phyloP scores from a whole-genome alignment of 2,888 invertebrate genomes.

The Erebia epiphron region DNA sequence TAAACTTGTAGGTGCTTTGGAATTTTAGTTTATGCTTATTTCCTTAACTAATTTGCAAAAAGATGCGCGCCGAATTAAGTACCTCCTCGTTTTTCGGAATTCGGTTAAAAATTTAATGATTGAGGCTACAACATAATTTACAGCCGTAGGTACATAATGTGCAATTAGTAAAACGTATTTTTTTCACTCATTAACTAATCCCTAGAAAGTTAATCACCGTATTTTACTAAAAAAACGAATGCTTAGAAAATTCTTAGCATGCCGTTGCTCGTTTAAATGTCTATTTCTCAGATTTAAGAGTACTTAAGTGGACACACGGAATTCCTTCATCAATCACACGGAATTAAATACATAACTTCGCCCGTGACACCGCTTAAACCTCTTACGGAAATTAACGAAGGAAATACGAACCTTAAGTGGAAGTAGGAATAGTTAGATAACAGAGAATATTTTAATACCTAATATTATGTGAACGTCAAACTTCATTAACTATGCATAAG shows the following conservation, averaged over 20 bases:
- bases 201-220: too few relatives aligned
- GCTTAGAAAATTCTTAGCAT: neutral
- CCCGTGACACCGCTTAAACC: slow-evolving; percentile 53
- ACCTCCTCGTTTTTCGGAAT: too few relatives aligned
- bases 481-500: neutral
- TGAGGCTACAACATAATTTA: too few relatives aligned
- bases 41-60: too few relatives aligned
- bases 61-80: too few relatives aligned
- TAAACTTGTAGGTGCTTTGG: too few relatives aligned
- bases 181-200: too few relatives aligned
- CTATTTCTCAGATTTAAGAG: slow-evolving; percentile 6
- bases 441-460: neutral
- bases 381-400: slow-evolving; percentile 48
- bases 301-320: slow-evolving; percentile 54
- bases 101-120: neutral
- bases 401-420: slow-evolving; percentile 37
- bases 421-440: neutral
- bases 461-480: neutral
- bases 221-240: neutral
- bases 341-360: slow-evolving; percentile 55
- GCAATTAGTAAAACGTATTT: too few relatives aligned
- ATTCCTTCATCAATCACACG: slow-evolving; percentile 64
- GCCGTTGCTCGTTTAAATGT: neutral
- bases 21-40: too few relatives aligned
- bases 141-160: too few relatives aligned